Conservation (phyloP, 1,140 invertebrate genomes). For the Asbolus verrucosus region DNA sequence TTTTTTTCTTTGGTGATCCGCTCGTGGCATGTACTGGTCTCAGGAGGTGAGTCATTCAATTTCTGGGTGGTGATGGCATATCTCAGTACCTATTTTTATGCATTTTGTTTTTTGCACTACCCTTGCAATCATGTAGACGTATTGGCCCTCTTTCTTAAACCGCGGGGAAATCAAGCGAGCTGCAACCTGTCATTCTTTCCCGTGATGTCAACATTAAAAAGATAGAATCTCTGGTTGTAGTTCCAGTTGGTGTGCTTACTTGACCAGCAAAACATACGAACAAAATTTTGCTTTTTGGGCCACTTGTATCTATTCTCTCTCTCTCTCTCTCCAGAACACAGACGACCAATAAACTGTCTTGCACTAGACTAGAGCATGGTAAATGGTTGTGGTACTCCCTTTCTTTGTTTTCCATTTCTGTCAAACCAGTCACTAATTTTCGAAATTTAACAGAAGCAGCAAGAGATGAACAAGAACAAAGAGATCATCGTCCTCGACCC, state of each 20-base stretch:
- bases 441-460: conserved; percentile 81
- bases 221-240: conserved; percentile 1
- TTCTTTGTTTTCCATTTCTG: not conserved
- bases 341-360: conserved; percentile 8
- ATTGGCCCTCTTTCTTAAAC: too few species aligned
- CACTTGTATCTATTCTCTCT: not conserved
- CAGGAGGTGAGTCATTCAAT: conserved; percentile 62
- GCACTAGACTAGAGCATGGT: conserved; percentile 27
- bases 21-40: conserved; percentile 59
- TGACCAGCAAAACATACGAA: not conserved
- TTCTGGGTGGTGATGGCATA: conserved; percentile 57
- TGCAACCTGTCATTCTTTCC: not conserved
- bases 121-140: too few species aligned
- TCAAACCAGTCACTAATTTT: not conserved
- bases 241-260: conserved; percentile 7
- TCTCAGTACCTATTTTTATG: too few species aligned
- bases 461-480: conserved; percentile 93
- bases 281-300: conserved; percentile 10
- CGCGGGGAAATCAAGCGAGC: not conserved
- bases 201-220: not conserved
- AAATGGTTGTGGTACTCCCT: conserved; percentile 20
- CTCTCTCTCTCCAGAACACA: too few species aligned
- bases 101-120: conserved; percentile 49
- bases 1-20: conserved; percentile 59
- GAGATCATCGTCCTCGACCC: conserved; percentile 96